These are phyloP conservation scores for Nerophis lumbriciformis DNA, from an alignment of 2,113 vertebrate genomes.

Conservation along the genomic window DNA sequence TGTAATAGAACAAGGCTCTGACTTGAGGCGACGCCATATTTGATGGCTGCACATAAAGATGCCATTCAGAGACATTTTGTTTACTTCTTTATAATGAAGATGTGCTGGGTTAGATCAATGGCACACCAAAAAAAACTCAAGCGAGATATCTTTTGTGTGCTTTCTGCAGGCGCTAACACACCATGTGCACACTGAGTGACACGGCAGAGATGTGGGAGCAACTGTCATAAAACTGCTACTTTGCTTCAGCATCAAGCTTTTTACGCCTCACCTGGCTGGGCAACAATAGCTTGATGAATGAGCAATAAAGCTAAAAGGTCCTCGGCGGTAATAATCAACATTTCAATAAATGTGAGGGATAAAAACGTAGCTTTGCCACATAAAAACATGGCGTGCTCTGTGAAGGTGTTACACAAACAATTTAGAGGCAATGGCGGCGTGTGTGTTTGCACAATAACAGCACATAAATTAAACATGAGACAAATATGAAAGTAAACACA, in stretches of 20 bases:
- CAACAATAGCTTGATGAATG: constrained; percentile 2
- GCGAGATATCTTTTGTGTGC: neutral
- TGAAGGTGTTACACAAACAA: constrained; percentile 10
- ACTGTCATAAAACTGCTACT: constrained; percentile 8
- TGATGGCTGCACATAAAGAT: neutral
- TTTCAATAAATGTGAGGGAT: constrained; percentile 24
- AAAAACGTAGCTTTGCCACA: constrained; percentile 1
- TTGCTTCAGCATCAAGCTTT: constrained; percentile 1
- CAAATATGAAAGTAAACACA: constrained; percentile 11
- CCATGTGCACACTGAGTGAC: neutral
- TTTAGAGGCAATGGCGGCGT: neutral
- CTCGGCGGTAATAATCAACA: constrained; percentile 8
- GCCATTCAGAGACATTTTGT: neutral
- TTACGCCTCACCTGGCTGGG: neutral
- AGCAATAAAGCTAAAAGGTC: constrained; percentile 2
- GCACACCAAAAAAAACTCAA: neutral
- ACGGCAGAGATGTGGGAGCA: constrained; percentile 1
- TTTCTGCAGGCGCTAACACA: neutral
- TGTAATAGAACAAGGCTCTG: too few relatives aligned
- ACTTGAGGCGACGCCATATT: neutral
- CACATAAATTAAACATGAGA: constrained; percentile 31
- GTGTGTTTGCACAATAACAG: constrained; percentile 6
- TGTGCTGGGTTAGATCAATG: neutral
- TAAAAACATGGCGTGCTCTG: neutral
- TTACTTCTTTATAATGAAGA: neutral